Base-by-base conservation (phyloP, 2,113 vertebrate genomes). In the Antennarius striatus region DNA sequence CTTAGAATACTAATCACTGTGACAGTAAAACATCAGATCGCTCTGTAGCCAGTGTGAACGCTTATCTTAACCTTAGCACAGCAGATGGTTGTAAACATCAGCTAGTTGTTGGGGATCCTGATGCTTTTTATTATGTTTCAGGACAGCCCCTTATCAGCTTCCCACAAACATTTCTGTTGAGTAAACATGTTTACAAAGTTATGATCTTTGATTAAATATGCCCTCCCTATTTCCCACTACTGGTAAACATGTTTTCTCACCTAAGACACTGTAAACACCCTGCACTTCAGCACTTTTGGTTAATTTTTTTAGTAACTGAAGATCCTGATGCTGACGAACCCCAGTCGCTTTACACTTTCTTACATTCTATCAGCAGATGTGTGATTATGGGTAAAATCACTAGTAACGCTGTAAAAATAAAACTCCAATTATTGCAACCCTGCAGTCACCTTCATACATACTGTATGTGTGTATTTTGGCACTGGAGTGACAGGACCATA, bases 351-450 rank as follows among this genome's bases (percentile, higher is more conserved):
- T 54, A 22, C 66, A 70, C 75, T 60, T 1, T 16, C 12, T 65
- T 72, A 62, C n/a, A 49, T 68, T 68, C 48, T 53, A 87, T 71
- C 83, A 83, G 80, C 81, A 75, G 63, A 80, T 59, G 86, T 85
- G 86, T 75, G 63, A 40, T 46, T 51, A 60, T 88, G 9, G 56
- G 45, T 73, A 22, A 22, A 22, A 0, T 90, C 85, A 86, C 71
- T 67, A 81, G 86, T 83, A 79, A 68, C 32, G 60, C 2, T 4
- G 69, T 52, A 74, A 68, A 75, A 59, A 70, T 39, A 80, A 69
- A 71, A 71, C 51, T 85, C 63, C 62, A 74, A 78, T 88, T 72
- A 78, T 69, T 56, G 77, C 67, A 5, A 63, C 79, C 72, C 77
- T 46, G 66, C 70, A 70, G 80, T 68, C 60, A 17, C 77, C 70